Evolutionary conservation across 37 sponge, comb jelly and placozoan species (phyloP).

Genomic region (Chondrilla cf. caribensis): DNA sequence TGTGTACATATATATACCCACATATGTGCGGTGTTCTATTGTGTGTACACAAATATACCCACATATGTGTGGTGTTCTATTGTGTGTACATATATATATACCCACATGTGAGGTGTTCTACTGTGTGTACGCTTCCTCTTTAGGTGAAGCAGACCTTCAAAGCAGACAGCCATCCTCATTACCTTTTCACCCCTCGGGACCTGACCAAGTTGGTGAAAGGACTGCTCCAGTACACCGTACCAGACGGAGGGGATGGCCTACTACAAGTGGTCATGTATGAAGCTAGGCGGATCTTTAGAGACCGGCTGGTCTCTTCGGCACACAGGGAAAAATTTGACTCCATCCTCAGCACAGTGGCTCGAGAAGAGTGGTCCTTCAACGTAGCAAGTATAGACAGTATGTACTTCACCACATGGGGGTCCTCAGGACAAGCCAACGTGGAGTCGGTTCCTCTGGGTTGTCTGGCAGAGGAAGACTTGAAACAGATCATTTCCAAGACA

Average conservation of each 20-base stretch:
- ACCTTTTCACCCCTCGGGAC: constrained; percentile 93
- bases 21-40: too few species aligned
- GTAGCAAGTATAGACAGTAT: constrained; percentile 6
- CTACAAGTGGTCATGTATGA: constrained; percentile 90
- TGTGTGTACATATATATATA: too few species aligned
- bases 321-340: constrained; percentile 59
- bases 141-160: constrained; percentile 76
- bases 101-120: too few species aligned
- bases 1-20: too few species aligned
- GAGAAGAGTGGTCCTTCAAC: constrained; percentile 80
- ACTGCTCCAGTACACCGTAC: constrained; percentile 69
- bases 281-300: constrained; percentile 81
- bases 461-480: constrained; percentile 59
- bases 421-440: not conserved
- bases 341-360: constrained; percentile 57
- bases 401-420: constrained; percentile 82
- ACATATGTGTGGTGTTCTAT: too few species aligned
- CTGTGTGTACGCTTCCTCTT: not conserved
- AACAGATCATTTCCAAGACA: constrained; percentile 72
- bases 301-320: constrained; percentile 61
- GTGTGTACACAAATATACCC: too few species aligned
- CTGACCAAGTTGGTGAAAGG: constrained; percentile 91
- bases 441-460: constrained; percentile 66
- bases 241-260: constrained; percentile 12
- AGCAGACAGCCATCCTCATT: constrained; percentile 87